phyloP scores from a whole-genome alignment of 2,888 invertebrate species.

The Uropetala carovei region DNA sequence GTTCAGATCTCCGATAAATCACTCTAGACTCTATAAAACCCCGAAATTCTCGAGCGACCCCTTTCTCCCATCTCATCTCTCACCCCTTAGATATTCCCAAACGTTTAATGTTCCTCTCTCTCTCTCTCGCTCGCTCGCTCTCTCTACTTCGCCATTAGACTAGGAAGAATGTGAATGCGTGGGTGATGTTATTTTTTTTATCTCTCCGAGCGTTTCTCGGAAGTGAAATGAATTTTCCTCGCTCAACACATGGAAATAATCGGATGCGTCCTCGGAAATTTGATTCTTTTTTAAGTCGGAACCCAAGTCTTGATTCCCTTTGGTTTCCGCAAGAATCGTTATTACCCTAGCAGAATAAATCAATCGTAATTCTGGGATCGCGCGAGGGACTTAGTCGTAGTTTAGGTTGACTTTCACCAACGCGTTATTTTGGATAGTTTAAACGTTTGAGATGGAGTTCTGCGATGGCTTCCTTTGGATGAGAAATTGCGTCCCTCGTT shows the following conservation, averaged over 20 bases:
- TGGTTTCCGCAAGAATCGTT: background rate
- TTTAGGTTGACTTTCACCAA: background rate
- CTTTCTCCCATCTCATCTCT: background rate
- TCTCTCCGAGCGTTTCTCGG: background rate
- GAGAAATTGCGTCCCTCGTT: too few relatives aligned
- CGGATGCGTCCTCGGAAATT: background rate
- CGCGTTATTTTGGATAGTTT: background rate
- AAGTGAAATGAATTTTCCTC: background rate
- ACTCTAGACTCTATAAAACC: constrained; percentile 12
- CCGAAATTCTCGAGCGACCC: background rate
- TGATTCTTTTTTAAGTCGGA: too few relatives aligned
- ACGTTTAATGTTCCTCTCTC: constrained; percentile 8
- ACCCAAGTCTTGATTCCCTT: background rate
- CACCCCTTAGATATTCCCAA: background rate
- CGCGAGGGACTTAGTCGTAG: background rate
- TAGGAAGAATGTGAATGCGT: background rate
- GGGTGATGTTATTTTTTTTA: background rate
- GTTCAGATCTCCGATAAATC: constrained; percentile 25
- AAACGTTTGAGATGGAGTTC: too few relatives aligned
- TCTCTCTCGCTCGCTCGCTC: background rate
- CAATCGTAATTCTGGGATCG: background rate
- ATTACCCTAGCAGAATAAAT: background rate
- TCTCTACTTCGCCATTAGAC: background rate
- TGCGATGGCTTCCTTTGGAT: too few relatives aligned
- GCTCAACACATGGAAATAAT: background rate